Conservation (phyloP, 2,888 invertebrate species). For the Erynnis tages region DNA sequence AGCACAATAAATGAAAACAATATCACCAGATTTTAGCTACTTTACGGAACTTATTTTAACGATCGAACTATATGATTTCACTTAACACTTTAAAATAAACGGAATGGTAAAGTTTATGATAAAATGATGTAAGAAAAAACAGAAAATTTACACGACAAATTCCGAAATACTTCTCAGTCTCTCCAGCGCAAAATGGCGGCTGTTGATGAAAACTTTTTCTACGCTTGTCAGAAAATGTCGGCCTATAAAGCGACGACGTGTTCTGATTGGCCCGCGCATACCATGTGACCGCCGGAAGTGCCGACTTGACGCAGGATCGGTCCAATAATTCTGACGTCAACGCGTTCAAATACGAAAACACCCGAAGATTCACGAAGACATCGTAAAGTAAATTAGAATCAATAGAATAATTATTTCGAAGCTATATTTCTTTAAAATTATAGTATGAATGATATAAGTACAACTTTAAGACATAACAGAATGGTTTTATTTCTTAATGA, state of each 20-base stretch:
- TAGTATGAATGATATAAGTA: neutral
- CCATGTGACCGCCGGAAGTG: slow-evolving; percentile 80
- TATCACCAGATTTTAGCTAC: slow-evolving; percentile 81
- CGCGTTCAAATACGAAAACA: slow-evolving; percentile 59
- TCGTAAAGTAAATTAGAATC: slow-evolving; percentile 17
- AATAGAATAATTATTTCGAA: neutral
- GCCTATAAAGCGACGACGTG: slow-evolving; percentile 69
- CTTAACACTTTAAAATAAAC: slow-evolving; percentile 83
- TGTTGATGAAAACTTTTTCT: slow-evolving; percentile 97
- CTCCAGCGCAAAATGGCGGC: slow-evolving; percentile 96
- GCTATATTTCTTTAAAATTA: neutral
- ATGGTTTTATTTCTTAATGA: slow-evolving; percentile 28
- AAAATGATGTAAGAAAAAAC: slow-evolving; percentile 82
- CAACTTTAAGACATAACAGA: slow-evolving; percentile 39
- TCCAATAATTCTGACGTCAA: slow-evolving; percentile 74
- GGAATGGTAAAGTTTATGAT: slow-evolving; percentile 80
- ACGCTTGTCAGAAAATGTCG: slow-evolving; percentile 93
- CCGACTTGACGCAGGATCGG: slow-evolving; percentile 71
- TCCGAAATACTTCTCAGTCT: slow-evolving; percentile 89
- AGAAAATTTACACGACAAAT: slow-evolving; percentile 87
- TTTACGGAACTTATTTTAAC: slow-evolving; percentile 72
- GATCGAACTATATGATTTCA: slow-evolving; percentile 74
- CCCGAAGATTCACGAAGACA: slow-evolving; percentile 57
- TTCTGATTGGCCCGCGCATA: slow-evolving; percentile 65
- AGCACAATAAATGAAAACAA: slow-evolving; percentile 87